Evolutionary conservation across 2,888 invertebrate genomes (phyloP), one percentile per base, ranked within the genome.

Genomic region (Oscheius sp.): DNA sequence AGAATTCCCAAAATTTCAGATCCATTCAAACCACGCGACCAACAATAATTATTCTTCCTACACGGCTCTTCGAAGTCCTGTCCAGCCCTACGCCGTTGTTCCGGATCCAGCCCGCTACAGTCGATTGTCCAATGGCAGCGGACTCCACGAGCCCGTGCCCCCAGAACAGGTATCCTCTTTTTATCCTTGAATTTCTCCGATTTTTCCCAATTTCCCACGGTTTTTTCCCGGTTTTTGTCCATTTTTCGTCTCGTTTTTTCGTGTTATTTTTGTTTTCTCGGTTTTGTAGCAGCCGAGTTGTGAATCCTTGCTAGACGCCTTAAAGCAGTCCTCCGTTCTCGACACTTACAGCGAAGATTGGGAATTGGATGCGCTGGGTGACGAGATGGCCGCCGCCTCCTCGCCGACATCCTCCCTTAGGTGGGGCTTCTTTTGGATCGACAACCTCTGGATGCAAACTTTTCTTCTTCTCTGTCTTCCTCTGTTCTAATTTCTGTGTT

Each of bases 371-470:
- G 49, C 13, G n/a, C 35, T 35, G 5, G 5, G 35, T 9, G 35
- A 35, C 35, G 35, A 58, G 45, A 59, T 55, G 25, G 66, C 73
- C 61, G 35, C 77, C 29, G 63, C 71, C 13, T 66, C 80, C 29
- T 74, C 75, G 13, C 72, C 74, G 27, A 61, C 76, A 55, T 41
- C 59, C 53, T 68, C 74, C 27, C 68, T 52, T 35, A 58, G 74
- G 71, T 70, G 61, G 58, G 55, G 43, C 35, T 35, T 35, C 35
- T 35, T 25, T 18, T 41, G 0, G 43, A 16, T 59, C 59, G 29
- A 29, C n/a, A 7, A 23, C 29, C 25, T 27, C 23, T 49, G 12
- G 16, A 43, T 58, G 25, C 56, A 45, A n/a, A n/a, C 69, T 18
- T n/a, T 56, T n/a, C 43, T 18, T 13, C 43, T 12, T 69, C 35